A percentile compares a stretch with the other conserved stretches of the same genome.
Conservation (phyloP, 2,797 vertebrate genomes). For the Harpagifer antarcticus region DNA sequence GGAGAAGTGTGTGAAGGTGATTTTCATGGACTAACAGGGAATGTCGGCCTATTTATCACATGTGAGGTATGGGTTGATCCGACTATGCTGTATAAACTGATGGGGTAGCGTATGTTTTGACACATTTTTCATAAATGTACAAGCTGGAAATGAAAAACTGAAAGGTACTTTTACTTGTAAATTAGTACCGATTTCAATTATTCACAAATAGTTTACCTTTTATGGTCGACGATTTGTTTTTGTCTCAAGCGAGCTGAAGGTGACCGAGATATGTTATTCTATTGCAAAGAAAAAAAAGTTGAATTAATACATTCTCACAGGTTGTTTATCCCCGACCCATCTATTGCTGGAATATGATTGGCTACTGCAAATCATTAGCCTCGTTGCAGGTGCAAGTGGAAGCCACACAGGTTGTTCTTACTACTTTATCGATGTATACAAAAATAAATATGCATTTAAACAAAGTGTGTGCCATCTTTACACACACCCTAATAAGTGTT, state of each 20-base stretch:
- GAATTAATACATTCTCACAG: not conserved
- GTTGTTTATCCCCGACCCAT: not conserved
- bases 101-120: not conserved
- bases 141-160: conserved; percentile 11
- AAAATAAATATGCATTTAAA: conserved; percentile 14
- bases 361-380: not conserved
- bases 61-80: conserved; percentile 23
- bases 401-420: not conserved
- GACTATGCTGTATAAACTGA: not conserved
- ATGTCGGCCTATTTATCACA: conserved; percentile 41
- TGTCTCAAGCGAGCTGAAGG: not conserved
- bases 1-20: conserved; percentile 55
- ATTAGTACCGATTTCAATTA: not conserved
- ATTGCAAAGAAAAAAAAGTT: not conserved
- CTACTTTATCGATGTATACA: not conserved
- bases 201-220: not conserved
- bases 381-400: not conserved
- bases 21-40: conserved; percentile 54
- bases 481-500: not conserved
- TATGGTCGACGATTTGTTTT: not conserved
- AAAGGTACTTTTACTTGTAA: not conserved
- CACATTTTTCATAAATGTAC: not conserved
- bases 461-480: not conserved
- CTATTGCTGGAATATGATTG: not conserved
- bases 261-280: not conserved